These are phyloP conservation scores for Sebastes diaconus DNA, from an alignment of 2,797 vertebrate species.

Conservation along the genomic window DNA sequence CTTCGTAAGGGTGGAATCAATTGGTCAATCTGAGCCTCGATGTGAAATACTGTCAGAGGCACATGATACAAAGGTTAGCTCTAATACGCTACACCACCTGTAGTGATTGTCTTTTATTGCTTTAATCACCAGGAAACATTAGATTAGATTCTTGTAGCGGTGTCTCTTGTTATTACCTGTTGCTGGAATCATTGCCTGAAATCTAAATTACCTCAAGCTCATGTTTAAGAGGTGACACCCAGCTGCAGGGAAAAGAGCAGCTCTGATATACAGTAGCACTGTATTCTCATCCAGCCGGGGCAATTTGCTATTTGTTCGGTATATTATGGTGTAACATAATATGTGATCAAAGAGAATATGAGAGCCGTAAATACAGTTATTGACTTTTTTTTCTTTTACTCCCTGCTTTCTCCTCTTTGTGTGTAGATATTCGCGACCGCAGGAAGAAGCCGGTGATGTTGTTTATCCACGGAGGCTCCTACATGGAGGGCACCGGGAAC, in stretches of 20 bases:
- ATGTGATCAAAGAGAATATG: conserved; percentile 57
- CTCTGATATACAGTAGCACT: not conserved
- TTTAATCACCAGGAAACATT: conserved; percentile 57
- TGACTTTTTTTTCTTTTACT: conserved; percentile 26
- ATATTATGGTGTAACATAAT: conserved; percentile 35
- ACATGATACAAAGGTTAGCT: conserved; percentile 12
- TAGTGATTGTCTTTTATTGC: conserved; percentile 12
- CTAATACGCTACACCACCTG: conserved; percentile 1
- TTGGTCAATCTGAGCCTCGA: not conserved
- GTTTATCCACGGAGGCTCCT: conserved; percentile 96
- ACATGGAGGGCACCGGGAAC: conserved; percentile 96
- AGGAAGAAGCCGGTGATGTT: conserved; percentile 96
- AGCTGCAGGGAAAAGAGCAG: conserved; percentile 25
- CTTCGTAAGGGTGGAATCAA: not conserved
- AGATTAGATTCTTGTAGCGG: conserved; percentile 15
- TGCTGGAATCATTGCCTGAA: conserved; percentile 39
- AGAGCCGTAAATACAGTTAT: conserved; percentile 36
- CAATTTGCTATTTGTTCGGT: conserved; percentile 46
- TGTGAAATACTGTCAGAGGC: not conserved
- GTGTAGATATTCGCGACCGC: conserved; percentile 91
- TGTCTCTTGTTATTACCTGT: conserved; percentile 32
- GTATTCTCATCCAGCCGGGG: conserved; percentile 15
- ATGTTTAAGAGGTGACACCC: conserved; percentile 38
- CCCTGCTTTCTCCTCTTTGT: conserved; percentile 4
- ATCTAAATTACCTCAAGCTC: conserved; percentile 44